Evolutionary conservation across 2,797 vertebrate species (phyloP).

Genomic region (Anabacerthia variegaticeps): DNA sequence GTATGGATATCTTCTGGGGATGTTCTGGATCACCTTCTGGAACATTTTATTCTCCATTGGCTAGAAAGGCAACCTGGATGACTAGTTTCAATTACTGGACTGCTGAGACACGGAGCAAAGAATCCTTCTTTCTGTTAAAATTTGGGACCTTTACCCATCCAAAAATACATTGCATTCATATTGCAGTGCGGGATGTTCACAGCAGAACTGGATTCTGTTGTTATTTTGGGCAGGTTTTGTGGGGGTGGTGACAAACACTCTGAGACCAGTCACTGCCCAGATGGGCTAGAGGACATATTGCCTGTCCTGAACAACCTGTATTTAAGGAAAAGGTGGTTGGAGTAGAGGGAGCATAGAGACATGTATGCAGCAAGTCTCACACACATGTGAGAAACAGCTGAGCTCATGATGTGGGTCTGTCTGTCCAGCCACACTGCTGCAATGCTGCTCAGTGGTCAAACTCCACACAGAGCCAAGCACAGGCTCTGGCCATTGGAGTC

Average conservation of each 20-base stretch:
- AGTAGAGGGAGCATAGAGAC: background rate
- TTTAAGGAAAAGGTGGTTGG: background rate
- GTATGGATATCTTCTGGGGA: background rate
- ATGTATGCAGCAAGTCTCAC: background rate
- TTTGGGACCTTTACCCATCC: background rate
- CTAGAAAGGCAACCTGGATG: background rate
- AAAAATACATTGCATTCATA: background rate
- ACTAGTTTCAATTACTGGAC: background rate
- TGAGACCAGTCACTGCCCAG: background rate
- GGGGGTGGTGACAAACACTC: background rate
- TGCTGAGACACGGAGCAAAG: background rate
- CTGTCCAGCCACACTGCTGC: background rate
- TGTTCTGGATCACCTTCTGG: background rate
- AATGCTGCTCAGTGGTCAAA: background rate
- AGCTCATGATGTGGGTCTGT: background rate
- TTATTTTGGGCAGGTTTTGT: background rate
- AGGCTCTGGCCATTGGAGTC: fast-evolving
- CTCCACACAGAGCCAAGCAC: background rate
- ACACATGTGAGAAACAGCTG: background rate
- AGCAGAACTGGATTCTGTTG: background rate
- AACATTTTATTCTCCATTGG: background rate
- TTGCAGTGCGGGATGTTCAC: background rate
- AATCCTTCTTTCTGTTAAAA: background rate
- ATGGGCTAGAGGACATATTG: background rate
- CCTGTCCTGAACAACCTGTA: background rate